Evolutionary conservation across 2,113 vertebrate genomes (phyloP), one percentile per base, ranked within the genome.

Genomic region (Gymnogyps californianus): DNA sequence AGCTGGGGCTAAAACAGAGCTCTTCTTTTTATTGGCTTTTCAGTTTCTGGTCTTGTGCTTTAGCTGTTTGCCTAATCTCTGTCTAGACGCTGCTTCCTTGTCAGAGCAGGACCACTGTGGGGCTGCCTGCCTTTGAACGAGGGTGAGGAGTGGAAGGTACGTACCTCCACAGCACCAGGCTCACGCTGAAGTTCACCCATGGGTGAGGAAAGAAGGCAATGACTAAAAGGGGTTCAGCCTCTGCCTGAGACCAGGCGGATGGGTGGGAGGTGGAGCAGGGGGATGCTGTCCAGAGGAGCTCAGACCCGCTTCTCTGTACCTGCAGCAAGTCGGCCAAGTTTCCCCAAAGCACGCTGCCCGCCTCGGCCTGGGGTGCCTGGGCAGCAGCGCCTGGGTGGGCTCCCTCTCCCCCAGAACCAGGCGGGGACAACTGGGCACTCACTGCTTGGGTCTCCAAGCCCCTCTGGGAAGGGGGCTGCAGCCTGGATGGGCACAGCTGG

Each of bases 171-270:
- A 36, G 67, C 36, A 10, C 24, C 49, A 8, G 15, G 31, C 9
- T 72, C 65, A 28, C 0, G 0, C 58, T 40, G 67, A 26, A 18
- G 7, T 34, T 78, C 47, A 55, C 21, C 42, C 7, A 0, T 0
- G 7, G 5, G 2, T 52, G 40, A 31, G 49, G 34, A 77, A 29
- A 20, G 38, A 54, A 61, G 46, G 17, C 22, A 49, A 8, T 3
- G n/a, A 5, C 32, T 57, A 28, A 28, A 78, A 70, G 5, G 29
- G 36, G 28, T 72, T 29, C 62, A 65, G 19, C 31, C 12, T 47
- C 34, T 40, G 10, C 47, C 42, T 6, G 15, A 20, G 26, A 32
- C 21, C 49, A 38, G 13, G 2, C 1, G 14, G 42, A 4, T 5
- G 2, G 1, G 34, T 14, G 49, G 26, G 32, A 66, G 20, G 13